Evolutionary conservation across 1,140 invertebrate species (phyloP).

Genomic region (Stenopsyche tienmushanensis): DNA sequence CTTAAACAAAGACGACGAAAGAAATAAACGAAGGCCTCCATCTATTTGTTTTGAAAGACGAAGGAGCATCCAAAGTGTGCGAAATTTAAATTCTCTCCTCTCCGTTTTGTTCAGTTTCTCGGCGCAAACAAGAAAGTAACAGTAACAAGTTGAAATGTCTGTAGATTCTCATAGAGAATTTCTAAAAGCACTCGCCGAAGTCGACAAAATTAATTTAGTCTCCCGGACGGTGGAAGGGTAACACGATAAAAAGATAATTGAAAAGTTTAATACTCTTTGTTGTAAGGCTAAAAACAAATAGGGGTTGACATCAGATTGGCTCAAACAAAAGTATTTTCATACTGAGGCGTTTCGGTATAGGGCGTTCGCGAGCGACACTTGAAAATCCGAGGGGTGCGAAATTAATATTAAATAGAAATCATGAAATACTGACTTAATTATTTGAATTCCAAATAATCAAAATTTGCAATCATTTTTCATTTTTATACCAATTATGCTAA

Average conservation of each 20-base stretch:
- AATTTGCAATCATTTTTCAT: no score
- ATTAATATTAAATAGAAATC: no score
- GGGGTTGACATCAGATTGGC: slow-evolving; percentile 42
- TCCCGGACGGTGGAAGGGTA: slow-evolving; percentile 51
- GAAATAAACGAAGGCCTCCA: no score
- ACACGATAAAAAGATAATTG: slow-evolving; percentile 59
- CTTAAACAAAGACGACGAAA: no score
- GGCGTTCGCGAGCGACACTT: background rate
- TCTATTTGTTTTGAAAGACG: no score
- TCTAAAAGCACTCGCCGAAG: slow-evolving; percentile 47
- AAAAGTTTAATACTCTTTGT: slow-evolving; percentile 55
- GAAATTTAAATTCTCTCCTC: background rate
- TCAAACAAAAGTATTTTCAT: slow-evolving; percentile 41
- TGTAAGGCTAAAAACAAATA: slow-evolving; percentile 43
- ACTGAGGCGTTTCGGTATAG: slow-evolving; percentile 29
- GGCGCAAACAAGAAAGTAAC: slow-evolving; percentile 28
- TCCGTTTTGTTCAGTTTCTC: background rate
- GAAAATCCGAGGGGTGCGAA: no score
- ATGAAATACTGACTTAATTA: no score
- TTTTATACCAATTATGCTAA: no score
- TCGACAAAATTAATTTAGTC: slow-evolving; percentile 60
- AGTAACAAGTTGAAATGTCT: slow-evolving; percentile 51
- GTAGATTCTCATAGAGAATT: slow-evolving; percentile 49
- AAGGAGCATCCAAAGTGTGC: no score
- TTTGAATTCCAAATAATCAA: no score